Evolutionary conservation across 2,113 vertebrate species (phyloP), one percentile per base, ranked within the genome.

Genomic region (Circaetus gallicus): DNA sequence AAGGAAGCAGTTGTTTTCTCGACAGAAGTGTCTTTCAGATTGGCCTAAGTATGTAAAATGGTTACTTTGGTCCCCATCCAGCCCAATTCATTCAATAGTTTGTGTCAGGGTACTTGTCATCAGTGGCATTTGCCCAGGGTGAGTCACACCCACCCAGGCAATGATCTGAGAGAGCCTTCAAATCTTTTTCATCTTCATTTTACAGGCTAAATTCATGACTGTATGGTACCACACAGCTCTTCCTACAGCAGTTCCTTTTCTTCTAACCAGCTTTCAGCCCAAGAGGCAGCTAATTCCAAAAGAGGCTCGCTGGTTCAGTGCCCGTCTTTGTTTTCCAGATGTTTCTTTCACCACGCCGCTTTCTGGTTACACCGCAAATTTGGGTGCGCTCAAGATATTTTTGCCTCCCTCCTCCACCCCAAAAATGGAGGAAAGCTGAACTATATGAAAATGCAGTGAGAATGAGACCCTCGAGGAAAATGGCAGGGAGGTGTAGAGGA

Each of bases 21-120:
- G 47, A 93, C 59, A 93, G 55, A 93, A 95, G 40, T 91, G 53
- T 80, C 86, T 91, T 95, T 96, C 89, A 89, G 45, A 87, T 82
- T 95, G 70, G 34, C 78, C 45, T 32, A 69, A 85, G 13, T 70
- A 87, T 73, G 45, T 95, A 18, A 80, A 95, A 94, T 62, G 32
- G 72, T 82, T 95, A 17, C 50, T 90, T 82, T 95, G 89, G 84
- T 94, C 91, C 66, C 55, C 42, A 85, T 95, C 74, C 96, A 96
- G 88, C 22, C 40, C 82, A 62, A 53, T 92, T 94, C 62, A 93
- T 96, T 97, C 92, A 96, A 58, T 73, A 77, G 82, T 93, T 93
- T 90, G 34, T 97, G 69, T 82, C 66, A 94, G 77, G 69, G 56
- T 82, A 25, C 40, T 96, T 95, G 86, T 95, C 93, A 90, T 58